Percentiles rank a stretch among this genome's conserved stretches.
Evolutionary conservation across 2,888 invertebrate genomes (phyloP).

Genomic region (Eueremaeus valkanovi): DNA sequence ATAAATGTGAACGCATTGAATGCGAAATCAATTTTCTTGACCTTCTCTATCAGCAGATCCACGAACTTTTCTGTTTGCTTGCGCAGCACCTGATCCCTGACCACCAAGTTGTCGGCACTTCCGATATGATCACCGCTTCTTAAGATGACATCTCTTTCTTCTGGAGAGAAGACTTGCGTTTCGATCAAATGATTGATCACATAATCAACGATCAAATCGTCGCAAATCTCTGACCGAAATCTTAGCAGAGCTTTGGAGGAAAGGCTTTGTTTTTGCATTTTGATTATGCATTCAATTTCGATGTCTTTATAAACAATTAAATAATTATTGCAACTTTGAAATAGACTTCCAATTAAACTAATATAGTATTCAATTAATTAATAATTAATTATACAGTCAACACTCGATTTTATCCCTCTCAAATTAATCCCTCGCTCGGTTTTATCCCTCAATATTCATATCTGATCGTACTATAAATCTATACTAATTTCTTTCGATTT

Average conservation of each 20-base stretch:
- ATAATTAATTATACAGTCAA: too few species aligned
- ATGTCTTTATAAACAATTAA: too few species aligned
- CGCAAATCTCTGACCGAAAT: neutral
- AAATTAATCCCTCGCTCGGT: too few species aligned
- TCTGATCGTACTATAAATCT: too few species aligned
- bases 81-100: neutral
- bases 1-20: constrained; percentile 7
- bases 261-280: neutral
- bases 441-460: too few species aligned
- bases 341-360: too few species aligned
- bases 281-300: too few species aligned
- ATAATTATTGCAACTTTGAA: too few species aligned
- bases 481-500: too few species aligned
- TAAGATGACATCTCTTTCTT: neutral
- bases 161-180: neutral
- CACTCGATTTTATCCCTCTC: too few species aligned
- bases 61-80: neutral
- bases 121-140: neutral
- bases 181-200: neutral
- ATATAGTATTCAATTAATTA: too few species aligned
- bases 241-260: neutral
- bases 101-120: neutral
- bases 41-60: neutral
- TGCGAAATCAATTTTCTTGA: neutral
- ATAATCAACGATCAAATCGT: constrained; percentile 21